Percentiles rank a stretch among this genome's conserved stretches.
Conservation (phyloP, 2,113 vertebrate genomes). For the Sphyrna mokarran region DNA sequence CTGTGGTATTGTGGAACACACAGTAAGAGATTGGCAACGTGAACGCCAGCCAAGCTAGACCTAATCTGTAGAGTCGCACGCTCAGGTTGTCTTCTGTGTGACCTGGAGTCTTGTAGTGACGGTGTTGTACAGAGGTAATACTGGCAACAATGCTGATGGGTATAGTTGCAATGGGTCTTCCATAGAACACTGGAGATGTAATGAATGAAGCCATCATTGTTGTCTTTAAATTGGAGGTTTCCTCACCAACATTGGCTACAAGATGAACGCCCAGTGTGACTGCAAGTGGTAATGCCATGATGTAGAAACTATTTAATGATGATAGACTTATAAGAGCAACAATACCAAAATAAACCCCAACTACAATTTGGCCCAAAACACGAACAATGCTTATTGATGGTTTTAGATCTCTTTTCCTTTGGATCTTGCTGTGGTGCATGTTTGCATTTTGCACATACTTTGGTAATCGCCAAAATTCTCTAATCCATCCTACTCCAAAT, state of each 20-base stretch:
- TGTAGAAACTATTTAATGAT: conserved; percentile 65
- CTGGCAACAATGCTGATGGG: conserved; percentile 73
- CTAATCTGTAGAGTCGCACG: conserved; percentile 63
- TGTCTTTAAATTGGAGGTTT: conserved; percentile 65
- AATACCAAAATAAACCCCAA: conserved; percentile 76
- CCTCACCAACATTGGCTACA: conserved; percentile 68
- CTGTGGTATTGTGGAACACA: conserved; percentile 65
- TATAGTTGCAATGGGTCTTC: conserved; percentile 65
- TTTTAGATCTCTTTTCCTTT: background rate
- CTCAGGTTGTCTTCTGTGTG: conserved; percentile 44
- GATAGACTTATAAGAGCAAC: conserved; percentile 69
- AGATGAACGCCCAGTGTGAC: conserved; percentile 75
- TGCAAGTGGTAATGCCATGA: conserved; percentile 69
- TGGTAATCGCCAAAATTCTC: conserved; percentile 73
- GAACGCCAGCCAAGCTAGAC: conserved; percentile 72
- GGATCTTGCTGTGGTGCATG: conserved; percentile 40
- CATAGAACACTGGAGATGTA: conserved; percentile 72
- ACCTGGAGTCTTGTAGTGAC: conserved; percentile 52
- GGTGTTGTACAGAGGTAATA: conserved; percentile 61
- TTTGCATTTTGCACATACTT: conserved; percentile 60
- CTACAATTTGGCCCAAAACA: conserved; percentile 66
- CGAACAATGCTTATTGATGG: conserved; percentile 58
- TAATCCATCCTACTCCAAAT: conserved; percentile 74
- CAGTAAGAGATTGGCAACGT: conserved; percentile 65
- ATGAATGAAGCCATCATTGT: conserved; percentile 63